Evolutionary conservation across 1,140 invertebrate genomes (phyloP).

Genomic region (Dreissena rostriformis): DNA sequence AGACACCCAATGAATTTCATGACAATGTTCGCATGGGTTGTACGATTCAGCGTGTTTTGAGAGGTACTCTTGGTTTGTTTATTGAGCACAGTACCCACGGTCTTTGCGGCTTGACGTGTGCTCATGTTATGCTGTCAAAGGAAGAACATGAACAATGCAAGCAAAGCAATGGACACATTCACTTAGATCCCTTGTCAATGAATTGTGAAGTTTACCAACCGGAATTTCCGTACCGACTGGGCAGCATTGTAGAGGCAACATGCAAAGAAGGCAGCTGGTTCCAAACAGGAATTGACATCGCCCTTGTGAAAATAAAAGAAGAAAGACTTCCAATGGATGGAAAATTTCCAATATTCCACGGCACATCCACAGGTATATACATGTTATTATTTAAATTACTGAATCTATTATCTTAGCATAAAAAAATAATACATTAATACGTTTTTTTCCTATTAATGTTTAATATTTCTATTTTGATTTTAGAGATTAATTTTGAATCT

Average conservation of each 20-base stretch:
- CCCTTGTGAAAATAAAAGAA: not conserved
- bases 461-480: too few species aligned
- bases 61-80: not conserved
- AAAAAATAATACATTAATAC: too few species aligned
- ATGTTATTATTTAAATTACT: too few species aligned
- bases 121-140: not conserved
- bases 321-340: not conserved
- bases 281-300: not conserved
- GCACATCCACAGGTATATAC: too few species aligned
- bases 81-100: slow-evolving; percentile 1
- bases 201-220: too few species aligned
- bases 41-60: not conserved
- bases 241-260: not conserved
- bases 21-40: not conserved
- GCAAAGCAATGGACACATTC: not conserved
- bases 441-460: too few species aligned
- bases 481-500: too few species aligned
- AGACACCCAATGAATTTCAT: not conserved
- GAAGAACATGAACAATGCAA: not conserved
- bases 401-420: too few species aligned
- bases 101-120: not conserved
- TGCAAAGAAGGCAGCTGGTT: not conserved
- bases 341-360: not conserved
- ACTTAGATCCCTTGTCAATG: not conserved
- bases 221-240: not conserved